These are phyloP conservation scores for Rhodophaea formosa DNA, from an alignment of 2,888 invertebrate species.

Conservation along the genomic window DNA sequence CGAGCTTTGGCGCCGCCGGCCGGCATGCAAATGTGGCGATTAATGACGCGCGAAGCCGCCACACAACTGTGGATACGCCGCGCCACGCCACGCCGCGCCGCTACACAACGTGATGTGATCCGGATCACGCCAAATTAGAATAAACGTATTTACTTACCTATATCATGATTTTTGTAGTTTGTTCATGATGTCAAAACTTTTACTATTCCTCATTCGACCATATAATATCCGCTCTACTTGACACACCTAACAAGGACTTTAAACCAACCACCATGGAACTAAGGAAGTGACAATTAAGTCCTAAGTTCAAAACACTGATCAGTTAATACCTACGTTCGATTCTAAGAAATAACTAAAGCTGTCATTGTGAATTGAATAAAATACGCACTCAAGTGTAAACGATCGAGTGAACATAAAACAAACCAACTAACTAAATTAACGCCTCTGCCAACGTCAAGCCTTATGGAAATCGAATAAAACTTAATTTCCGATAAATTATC, in stretches of 20 bases:
- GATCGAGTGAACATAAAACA: neutral
- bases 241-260: too few relatives aligned
- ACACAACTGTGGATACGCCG: conserved; percentile 43
- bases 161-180: neutral
- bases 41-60: conserved; percentile 74
- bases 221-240: too few relatives aligned
- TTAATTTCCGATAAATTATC: conserved; percentile 16
- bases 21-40: conserved; percentile 69
- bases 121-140: neutral
- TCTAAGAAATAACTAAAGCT: too few relatives aligned
- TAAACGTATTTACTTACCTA: neutral
- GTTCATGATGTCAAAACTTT: too few relatives aligned
- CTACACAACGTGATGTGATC: neutral
- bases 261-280: too few relatives aligned
- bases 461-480: conserved; percentile 13
- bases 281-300: too few relatives aligned
- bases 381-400: neutral
- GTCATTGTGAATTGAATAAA: too few relatives aligned
- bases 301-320: too few relatives aligned
- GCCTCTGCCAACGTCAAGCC: neutral
- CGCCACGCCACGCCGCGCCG: neutral
- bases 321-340: too few relatives aligned
- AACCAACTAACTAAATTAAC: neutral
- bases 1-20: conserved; percentile 76
- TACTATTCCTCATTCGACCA: too few relatives aligned